Percentiles rank a stretch among this genome's conserved stretches.
Evolutionary conservation across 2,888 invertebrate genomes (phyloP).

Genomic region (Pammene aurita): DNA sequence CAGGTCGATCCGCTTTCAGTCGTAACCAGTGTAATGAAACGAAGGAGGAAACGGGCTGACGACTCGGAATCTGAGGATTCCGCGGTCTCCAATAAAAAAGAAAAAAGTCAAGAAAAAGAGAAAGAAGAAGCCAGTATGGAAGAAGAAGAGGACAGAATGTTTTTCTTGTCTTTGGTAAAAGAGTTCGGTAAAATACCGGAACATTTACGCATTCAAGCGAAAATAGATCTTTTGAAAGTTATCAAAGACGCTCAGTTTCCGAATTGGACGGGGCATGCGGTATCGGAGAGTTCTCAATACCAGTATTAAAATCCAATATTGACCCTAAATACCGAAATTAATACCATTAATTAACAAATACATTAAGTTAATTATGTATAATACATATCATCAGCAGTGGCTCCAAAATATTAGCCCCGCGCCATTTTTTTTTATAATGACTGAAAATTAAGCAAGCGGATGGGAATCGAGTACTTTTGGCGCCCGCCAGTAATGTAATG

Average conservation of each 20-base stretch:
- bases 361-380: no score
- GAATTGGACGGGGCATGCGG: not conserved
- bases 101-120: not conserved
- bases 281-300: not conserved
- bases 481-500: no score
- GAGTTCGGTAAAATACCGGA: constrained; percentile 11
- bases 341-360: no score
- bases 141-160: not conserved
- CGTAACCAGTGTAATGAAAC: not conserved
- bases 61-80: not conserved
- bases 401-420: no score
- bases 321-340: no score
- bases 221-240: constrained; percentile 10
- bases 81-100: not conserved
- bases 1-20: not conserved
- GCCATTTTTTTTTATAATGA: no score
- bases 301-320: not conserved
- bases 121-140: not conserved
- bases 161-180: constrained; percentile 11
- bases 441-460: no score
- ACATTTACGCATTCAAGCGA: not conserved
- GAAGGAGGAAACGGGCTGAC: not conserved
- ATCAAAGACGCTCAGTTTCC: constrained; percentile 4
- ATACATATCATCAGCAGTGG: no score
- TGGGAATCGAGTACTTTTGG: no score